Evolutionary conservation across 2,113 vertebrate genomes (phyloP).

Genomic region (Sarotherodon lohbergeri): DNA sequence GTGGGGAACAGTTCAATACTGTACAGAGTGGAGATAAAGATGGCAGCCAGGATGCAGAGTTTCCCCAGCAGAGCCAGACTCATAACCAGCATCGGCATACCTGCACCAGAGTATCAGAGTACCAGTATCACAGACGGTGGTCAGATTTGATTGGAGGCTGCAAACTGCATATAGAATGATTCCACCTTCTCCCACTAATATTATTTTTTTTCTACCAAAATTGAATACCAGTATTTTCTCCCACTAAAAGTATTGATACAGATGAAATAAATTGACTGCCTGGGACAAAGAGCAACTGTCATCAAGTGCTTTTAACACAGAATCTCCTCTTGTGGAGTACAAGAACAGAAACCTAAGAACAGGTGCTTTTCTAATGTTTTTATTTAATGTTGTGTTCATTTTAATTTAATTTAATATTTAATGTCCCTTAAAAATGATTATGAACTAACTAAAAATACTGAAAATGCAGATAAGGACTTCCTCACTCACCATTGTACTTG

Average conservation of each 20-base stretch:
- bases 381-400: not conserved
- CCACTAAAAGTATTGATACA: not conserved
- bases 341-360: not conserved
- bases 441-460: not conserved
- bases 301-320: not conserved
- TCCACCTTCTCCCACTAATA: not conserved
- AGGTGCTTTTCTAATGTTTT: not conserved
- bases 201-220: not conserved
- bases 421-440: not conserved
- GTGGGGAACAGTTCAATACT: constrained; percentile 74
- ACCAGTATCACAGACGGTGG: not conserved
- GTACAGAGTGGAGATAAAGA: constrained; percentile 63
- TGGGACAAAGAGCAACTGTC: not conserved
- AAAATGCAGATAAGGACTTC: not conserved
- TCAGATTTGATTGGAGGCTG: not conserved
- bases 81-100: constrained; percentile 57
- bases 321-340: not conserved
- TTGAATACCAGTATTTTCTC: not conserved
- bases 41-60: constrained; percentile 62
- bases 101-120: constrained; percentile 17
- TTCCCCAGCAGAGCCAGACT: constrained; percentile 69
- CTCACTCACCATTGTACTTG: constrained; percentile 42
- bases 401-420: not conserved
- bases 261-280: not conserved
- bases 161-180: not conserved